Base-by-base conservation (phyloP, 2,797 vertebrate genomes). In the Diplodus puntazzo region DNA sequence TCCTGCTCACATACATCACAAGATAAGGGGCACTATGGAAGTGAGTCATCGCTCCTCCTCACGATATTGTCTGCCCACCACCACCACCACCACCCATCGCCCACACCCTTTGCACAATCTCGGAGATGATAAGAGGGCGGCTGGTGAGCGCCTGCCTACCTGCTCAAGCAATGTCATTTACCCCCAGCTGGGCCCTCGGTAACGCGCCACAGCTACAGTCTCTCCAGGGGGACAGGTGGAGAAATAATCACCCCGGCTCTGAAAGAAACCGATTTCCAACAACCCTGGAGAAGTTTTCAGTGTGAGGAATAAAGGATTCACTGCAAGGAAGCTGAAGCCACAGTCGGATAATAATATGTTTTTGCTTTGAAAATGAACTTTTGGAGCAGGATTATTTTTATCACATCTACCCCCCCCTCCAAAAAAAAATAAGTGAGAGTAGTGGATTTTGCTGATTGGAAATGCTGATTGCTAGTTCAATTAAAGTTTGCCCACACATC, bases 111-210 rank as follows among this genome's bases (percentile, higher is more conserved):
- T 54, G 27, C 76, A 53, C 65, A 49, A 59, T 74, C 74, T 83
- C 72, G 60, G 70, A 63, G 73, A 80, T 79, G 89, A 90, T 92
- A 87, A 86, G 80, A 84, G 53, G 74, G 59, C 0, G 57, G 48
- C 57, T 80, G 71, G 71, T 79, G 78, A 85, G 81, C 39, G 39
- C 64, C 78, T 71, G 80, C 77, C 69, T 73, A 66, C 58, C 70
- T 66, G 73, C 75, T 80, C 82, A 69, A 74, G 77, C 82, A 73
- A 83, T 84, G 87, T 89, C 80, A 89, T 94, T 92, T 89, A 89
- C 88, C 88, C 73, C 86, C 90, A 77, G 77, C 87, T 69, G 82
- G 67, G 85, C 73, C 73, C 52, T 80, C 59, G 20, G 80, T 55
- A 17, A 67, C 88, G 52, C 65, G 60, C 62, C 70, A 73, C 67